Base-by-base conservation (phyloP, 1,140 invertebrate genomes). In the Aphelinus certus region DNA sequence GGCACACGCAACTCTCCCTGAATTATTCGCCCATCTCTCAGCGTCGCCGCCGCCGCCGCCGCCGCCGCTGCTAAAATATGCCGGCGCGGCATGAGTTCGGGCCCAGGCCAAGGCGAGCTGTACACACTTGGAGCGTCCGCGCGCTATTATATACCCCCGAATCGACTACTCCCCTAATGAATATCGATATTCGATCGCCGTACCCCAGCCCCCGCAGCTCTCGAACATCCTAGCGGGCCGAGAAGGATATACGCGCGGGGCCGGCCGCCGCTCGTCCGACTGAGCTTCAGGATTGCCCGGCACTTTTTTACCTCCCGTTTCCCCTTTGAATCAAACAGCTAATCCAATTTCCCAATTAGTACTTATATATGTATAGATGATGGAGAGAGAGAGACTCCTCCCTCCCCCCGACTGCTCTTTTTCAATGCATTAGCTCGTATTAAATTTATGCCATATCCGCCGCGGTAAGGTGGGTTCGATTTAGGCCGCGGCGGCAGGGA, bases 41-140 rank as follows among this genome's bases (percentile, higher is more conserved):
- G 46, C 73, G 73, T 64, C 82, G 83, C 67, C 79, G 75, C 76
- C 79, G 78, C 80, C 26, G 78, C 80, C 26, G 47, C 49, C 73
- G 73, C 63, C 82, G 83, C 67, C 79, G 75, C 76, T 79, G 78
- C 80, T 86, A 86, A 86, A 84, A 85, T 87, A 86, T 85, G 82
- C 84, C 80, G 69, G 71, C 78, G 76, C 72, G 76, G 80, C 83
- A 83, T 83, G 83, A 85, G 82, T 79, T 80, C 85, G 26, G 81
- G 81, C 46, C 61, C 45, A 7, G 6, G 46, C 46, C 75, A 81
- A 77, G 72, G 71, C 58, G 66, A 73, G 76, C 71, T 65, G 55
- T 67, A 75, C 66, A 26, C 26, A 26, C 26, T 26, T 26, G 26
- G 26, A 26, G 26, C 26, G 26, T 26, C 26, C 26, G 26, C 26